Evolutionary conservation across 2,888 invertebrate genomes (phyloP).

Genomic region (Ichneumoninae sp.): DNA sequence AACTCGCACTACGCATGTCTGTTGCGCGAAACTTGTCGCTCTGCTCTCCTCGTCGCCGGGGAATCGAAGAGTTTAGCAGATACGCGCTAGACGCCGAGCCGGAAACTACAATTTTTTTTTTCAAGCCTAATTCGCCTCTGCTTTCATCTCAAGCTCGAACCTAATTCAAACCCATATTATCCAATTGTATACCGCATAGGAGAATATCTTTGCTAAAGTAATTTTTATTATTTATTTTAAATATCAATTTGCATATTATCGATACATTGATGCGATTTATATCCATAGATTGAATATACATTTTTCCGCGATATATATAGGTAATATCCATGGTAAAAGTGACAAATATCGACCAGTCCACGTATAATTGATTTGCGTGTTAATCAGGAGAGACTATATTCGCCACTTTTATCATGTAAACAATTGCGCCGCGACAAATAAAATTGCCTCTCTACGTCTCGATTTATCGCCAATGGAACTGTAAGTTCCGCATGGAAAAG

Average conservation of each 20-base stretch:
- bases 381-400: neutral
- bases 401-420: neutral
- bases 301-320: neutral
- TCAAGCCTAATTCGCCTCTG: neutral
- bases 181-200: neutral
- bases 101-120: neutral
- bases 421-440: neutral
- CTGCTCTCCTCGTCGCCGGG: neutral
- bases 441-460: neutral
- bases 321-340: no score
- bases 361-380: no score
- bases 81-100: neutral
- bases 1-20: neutral
- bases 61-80: neutral
- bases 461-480: conserved; percentile 2
- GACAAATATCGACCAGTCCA: no score
- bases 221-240: neutral
- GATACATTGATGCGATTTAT: neutral
- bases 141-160: neutral
- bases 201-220: neutral
- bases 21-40: neutral
- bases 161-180: neutral
- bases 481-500: neutral
- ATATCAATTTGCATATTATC: neutral
- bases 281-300: neutral